Evolutionary conservation across 2,888 invertebrate species (phyloP).

Genomic region (Catocala fraxini): DNA sequence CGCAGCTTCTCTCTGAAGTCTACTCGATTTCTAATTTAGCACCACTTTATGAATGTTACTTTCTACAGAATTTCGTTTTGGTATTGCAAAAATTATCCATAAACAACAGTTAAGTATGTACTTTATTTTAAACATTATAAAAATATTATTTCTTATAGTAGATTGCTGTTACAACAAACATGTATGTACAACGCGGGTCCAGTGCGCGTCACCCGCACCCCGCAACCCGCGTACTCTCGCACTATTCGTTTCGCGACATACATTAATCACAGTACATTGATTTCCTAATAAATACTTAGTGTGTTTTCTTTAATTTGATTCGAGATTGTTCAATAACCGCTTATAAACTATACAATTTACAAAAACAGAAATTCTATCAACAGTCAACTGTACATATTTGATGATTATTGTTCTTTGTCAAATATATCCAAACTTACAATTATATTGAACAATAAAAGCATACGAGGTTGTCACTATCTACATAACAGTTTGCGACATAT

Average conservation of each 20-base stretch:
- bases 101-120: constrained; percentile 79
- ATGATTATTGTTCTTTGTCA: constrained; percentile 71
- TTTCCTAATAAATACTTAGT: constrained; percentile 78
- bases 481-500: constrained; percentile 58
- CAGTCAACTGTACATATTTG: constrained; percentile 65
- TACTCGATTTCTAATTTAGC: constrained; percentile 71
- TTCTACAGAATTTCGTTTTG: constrained; percentile 48
- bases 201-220: constrained; percentile 7
- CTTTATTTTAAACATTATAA: constrained; percentile 85
- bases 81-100: constrained; percentile 77
- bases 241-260: constrained; percentile 47
- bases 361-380: constrained; percentile 76
- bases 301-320: constrained; percentile 67
- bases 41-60: constrained; percentile 77
- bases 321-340: constrained; percentile 77
- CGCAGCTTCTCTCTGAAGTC: constrained; percentile 11
- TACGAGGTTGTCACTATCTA: constrained; percentile 61
- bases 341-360: constrained; percentile 82
- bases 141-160: constrained; percentile 83
- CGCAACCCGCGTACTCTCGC: constrained; percentile 45
- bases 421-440: constrained; percentile 66
- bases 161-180: constrained; percentile 71
- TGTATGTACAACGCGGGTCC: constrained; percentile 36
- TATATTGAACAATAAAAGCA: constrained; percentile 78
- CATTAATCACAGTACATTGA: constrained; percentile 78